These are phyloP conservation scores for Tringa solitaria DNA, from an alignment of 2,113 vertebrate genomes.

Conservation along the genomic window DNA sequence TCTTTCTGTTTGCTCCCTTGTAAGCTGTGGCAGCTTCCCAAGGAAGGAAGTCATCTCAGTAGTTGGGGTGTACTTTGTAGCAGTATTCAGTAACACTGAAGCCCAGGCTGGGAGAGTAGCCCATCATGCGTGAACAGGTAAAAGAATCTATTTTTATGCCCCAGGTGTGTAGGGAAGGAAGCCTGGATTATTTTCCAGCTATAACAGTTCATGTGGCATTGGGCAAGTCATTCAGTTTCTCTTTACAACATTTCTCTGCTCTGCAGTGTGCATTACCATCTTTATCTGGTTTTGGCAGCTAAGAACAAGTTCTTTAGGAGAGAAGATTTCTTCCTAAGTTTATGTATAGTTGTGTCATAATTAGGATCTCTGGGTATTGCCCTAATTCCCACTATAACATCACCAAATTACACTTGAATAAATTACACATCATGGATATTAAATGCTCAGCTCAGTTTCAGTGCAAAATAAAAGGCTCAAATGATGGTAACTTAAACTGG, in stretches of 20 bases:
- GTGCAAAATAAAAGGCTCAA: slow-evolving; percentile 23
- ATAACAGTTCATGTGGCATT: background rate
- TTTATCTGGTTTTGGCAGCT: background rate
- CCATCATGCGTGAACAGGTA: background rate
- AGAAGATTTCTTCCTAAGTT: background rate
- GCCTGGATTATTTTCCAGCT: background rate
- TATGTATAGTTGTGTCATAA: background rate
- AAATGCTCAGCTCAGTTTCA: slow-evolving; percentile 50
- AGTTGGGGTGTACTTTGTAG: background rate
- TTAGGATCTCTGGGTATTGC: slow-evolving; percentile 3
- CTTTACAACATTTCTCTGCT: background rate
- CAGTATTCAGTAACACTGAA: background rate
- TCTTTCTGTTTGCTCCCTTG: background rate
- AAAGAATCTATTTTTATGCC: background rate
- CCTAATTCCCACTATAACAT: slow-evolving; percentile 5
- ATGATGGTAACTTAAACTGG: slow-evolving; percentile 58
- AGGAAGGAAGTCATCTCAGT: background rate
- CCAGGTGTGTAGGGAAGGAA: background rate
- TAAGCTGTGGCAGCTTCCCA: background rate
- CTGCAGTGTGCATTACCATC: background rate
- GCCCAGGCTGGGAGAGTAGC: background rate
- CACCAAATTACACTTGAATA: slow-evolving; percentile 39
- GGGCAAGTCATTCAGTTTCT: background rate
- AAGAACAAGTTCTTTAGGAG: background rate
- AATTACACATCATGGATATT: slow-evolving; percentile 49